These are phyloP conservation scores for Eupithecia exiguata DNA, from an alignment of 2,888 invertebrate species.

Conservation along the genomic window DNA sequence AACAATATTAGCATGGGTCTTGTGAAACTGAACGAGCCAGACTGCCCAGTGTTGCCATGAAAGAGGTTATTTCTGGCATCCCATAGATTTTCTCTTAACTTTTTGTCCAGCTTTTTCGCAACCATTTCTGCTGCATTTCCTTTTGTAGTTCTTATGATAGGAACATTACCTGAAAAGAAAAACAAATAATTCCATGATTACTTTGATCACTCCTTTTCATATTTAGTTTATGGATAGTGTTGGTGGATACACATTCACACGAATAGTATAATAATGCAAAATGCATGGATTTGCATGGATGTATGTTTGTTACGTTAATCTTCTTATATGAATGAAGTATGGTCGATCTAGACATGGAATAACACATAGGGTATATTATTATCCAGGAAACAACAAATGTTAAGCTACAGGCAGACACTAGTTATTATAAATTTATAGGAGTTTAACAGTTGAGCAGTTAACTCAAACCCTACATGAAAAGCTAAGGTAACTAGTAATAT, in stretches of 20 bases:
- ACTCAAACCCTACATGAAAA: neutral
- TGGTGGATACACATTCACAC: neutral
- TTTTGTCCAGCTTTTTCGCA: constrained; percentile 97
- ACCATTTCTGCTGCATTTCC: constrained; percentile 99
- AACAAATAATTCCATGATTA: neutral
- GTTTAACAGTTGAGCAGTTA: neutral
- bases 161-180: constrained; percentile 86
- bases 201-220: neutral
- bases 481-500: neutral
- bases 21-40: constrained; percentile 93
- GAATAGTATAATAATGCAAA: no score
- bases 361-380: neutral
- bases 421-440: neutral
- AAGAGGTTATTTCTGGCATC: constrained; percentile 98
- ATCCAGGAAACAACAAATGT: neutral
- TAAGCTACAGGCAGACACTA: neutral
- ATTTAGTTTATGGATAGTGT: neutral
- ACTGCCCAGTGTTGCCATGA: constrained; percentile 91
- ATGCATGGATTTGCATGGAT: no score
- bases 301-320: neutral
- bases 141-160: constrained; percentile 95
- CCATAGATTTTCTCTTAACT: constrained; percentile 97
- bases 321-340: no score
- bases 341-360: neutral
- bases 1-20: constrained; percentile 95